Conservation (phyloP, 2,113 vertebrate genomes). For the zebrafish (Danio rerio) region GRCz12tu NC_133191.1:55265501-55266000, state of each 20-base stretch:
- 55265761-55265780: background rate
- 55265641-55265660: no score
- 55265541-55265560: no score
- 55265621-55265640: no score
- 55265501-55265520: no score
- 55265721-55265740: constrained; percentile 5
- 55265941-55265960: constrained; percentile 72
- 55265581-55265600: no score
- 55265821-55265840: constrained; percentile 1
- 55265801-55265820: constrained; percentile 47
- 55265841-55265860: constrained; percentile 27
- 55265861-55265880: constrained; percentile 66
- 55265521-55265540: no score
- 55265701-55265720: background rate
- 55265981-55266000: background rate
- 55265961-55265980: constrained; percentile 56
- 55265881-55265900: constrained; percentile 75
- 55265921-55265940: constrained; percentile 70
- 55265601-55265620: no score
- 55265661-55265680: no score
- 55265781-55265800: constrained; percentile 57
- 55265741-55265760: background rate
- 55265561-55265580: no score
- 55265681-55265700: background rate
- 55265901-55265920: constrained; percentile 69